Conservation (phyloP, 2,888 invertebrate species). For the Halocaridina rubra region DNA sequence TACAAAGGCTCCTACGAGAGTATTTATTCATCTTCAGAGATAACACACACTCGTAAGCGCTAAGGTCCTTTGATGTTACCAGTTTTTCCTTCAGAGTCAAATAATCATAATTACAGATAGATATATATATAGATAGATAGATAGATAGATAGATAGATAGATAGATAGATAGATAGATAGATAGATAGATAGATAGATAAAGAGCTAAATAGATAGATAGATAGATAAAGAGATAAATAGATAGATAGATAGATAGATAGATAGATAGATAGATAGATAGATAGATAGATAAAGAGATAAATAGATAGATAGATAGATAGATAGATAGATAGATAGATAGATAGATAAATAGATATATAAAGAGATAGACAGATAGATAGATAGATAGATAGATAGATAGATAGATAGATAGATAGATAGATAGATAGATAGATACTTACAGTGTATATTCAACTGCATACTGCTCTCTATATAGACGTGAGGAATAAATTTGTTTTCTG, state of each 20-base stretch:
- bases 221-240: too few relatives aligned
- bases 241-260: background rate
- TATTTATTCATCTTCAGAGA: background rate
- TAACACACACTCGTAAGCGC: too few relatives aligned
- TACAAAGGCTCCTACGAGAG: background rate
- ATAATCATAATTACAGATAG: background rate
- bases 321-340: background rate
- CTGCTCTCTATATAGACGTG: constrained; percentile 39
- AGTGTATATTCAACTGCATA: constrained; percentile 37
- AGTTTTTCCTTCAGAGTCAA: too few relatives aligned
- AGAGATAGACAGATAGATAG: too few relatives aligned
- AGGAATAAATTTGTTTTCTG: constrained; percentile 42
- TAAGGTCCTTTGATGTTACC: too few relatives aligned
- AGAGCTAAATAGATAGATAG: background rate
- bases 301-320: background rate
- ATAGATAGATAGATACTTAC: background rate
- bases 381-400: background rate
- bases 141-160: constrained; percentile 4
- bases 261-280: background rate
- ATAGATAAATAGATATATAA: background rate
- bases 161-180: background rate
- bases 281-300: background rate
- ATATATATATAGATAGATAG: constrained; percentile 28
- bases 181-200: background rate
- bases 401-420: background rate